Base-by-base conservation (phyloP, 2,113 vertebrate genomes). In the Rhea americana region DNA sequence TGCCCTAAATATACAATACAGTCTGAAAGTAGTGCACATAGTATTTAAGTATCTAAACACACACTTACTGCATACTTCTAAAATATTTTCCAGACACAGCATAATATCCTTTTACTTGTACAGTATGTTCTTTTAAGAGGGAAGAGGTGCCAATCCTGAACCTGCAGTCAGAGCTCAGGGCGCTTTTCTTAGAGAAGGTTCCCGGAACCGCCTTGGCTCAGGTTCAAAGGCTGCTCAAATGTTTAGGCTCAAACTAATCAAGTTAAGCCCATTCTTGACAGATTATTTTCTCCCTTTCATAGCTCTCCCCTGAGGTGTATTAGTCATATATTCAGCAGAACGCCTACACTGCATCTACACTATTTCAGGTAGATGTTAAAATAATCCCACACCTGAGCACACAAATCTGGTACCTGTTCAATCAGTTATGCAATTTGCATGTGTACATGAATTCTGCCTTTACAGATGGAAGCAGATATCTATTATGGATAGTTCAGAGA, bases 181-280 rank as follows among this genome's bases (percentile, higher is more conserved):
- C 3, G 2, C 65, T 85, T 55, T 12, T 74, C 56, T 75, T 87
- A 55, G 71, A 63, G 32, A 77, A 91, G 25, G 20, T 86, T 91
- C 83, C 71, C 66, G 75, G 74, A 92, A 87, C 37, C 32, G 41
- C 51, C 58, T 84, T 0, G 0, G 53, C 79, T 86, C 59, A 74
- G 35, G 62, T 93, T 94, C 85, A 93, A 91, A 93, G 73, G 74
- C 45, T 79, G 70, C 80, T 95, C 24, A 61, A 90, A 91, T 90
- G 50, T 90, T 94, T 93, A 95, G 45, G 55, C 73, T 94, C 70
- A 72, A 86, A 84, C 73, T 70, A 90, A 94, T 76, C 58, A 93
- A 59, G 35, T 88, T 90, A 87, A 88, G 48, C 53, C 24, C 48
- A 50, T n/a, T 91, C 88, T 89, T 82, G 71, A 93, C 81, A 82